phyloP scores from a whole-genome alignment of 2,113 vertebrate genomes.

The Microtus richardsoni region DNA sequence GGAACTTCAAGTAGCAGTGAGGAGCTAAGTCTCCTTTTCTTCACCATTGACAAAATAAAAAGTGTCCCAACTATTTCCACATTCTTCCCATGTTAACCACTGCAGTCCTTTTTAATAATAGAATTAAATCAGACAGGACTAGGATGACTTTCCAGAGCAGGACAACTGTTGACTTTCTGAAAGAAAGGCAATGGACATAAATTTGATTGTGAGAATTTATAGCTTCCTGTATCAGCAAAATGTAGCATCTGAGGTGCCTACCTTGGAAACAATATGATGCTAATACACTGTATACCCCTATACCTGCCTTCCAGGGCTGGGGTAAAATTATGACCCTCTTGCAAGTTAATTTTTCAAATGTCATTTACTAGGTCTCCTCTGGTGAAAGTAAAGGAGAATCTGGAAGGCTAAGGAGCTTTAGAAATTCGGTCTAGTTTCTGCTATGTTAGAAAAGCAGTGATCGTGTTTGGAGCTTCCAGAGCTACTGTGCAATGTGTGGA shows the following conservation, averaged over 20 bases:
- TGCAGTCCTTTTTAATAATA: not conserved
- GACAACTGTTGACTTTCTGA: constrained; percentile 19
- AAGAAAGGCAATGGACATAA: not conserved
- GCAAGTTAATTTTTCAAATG: not conserved
- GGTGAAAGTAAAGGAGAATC: not conserved
- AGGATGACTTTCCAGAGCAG: not conserved
- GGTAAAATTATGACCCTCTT: not conserved
- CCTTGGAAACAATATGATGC: not conserved
- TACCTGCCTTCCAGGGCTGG: not conserved
- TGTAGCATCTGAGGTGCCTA: not conserved
- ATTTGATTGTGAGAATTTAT: not conserved
- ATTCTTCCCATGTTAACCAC: not conserved
- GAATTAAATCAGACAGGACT: not conserved
- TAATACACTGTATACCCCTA: not conserved
- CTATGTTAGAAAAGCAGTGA: not conserved
- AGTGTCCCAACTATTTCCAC: not conserved
- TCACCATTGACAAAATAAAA: not conserved
- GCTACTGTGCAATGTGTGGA: accelerated
- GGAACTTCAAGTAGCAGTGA: not conserved
- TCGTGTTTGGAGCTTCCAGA: not conserved
- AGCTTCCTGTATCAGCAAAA: constrained; percentile 18
- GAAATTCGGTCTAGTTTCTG: not conserved
- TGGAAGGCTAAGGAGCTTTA: not conserved
- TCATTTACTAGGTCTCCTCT: not conserved
- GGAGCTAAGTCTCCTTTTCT: not conserved